Evolutionary conservation across 1,140 invertebrate genomes (phyloP).

Genomic region (Aphis gossypii): DNA sequence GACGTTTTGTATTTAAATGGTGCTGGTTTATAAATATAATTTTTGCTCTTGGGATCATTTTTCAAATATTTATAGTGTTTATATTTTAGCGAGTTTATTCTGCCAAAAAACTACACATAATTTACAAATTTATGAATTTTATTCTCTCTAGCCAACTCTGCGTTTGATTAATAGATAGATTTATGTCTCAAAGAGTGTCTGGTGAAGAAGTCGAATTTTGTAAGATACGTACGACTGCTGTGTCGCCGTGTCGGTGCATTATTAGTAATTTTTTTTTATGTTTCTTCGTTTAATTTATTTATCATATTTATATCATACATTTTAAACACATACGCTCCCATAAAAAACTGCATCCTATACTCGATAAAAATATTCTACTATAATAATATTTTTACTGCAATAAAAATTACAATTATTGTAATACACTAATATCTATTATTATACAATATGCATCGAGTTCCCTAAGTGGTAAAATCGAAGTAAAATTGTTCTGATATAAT

Average conservation of each 20-base stretch:
- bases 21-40: constrained; percentile 3
- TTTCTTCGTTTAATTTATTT: not conserved
- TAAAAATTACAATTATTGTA: not conserved
- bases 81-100: not conserved
- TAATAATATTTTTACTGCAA: not conserved
- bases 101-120: constrained; percentile 10
- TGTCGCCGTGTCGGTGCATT: not conserved
- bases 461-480: not conserved
- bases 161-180: constrained; percentile 9
- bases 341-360: not conserved
- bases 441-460: not conserved
- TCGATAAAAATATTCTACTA: not conserved
- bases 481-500: not conserved
- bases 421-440: not conserved
- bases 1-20: not conserved
- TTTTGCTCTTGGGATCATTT: not conserved
- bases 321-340: not conserved
- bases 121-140: constrained; percentile 34
- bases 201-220: not conserved
- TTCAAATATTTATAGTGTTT: constrained; percentile 20
- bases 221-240: constrained; percentile 18
- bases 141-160: not conserved
- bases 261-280: not conserved
- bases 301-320: not conserved
- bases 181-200: not conserved